Conservation (phyloP, 2,888 invertebrate genomes). For the Chloromyia formosa region DNA sequence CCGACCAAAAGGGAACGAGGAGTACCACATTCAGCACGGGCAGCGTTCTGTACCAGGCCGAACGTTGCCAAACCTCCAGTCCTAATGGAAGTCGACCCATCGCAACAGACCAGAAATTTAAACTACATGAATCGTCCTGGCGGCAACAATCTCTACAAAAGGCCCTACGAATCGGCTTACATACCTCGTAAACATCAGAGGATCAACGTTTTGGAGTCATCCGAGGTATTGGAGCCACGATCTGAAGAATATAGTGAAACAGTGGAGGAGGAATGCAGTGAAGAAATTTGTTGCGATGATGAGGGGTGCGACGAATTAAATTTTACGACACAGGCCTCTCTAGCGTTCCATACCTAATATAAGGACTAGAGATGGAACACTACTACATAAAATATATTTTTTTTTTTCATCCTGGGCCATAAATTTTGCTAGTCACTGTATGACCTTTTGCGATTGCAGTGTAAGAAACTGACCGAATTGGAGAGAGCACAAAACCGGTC, state of each 20-base stretch:
- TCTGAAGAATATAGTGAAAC: background rate
- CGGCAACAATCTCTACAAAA: background rate
- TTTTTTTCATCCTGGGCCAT: too few relatives aligned
- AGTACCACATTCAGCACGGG: conserved; percentile 34
- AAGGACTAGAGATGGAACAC: too few relatives aligned
- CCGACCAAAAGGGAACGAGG: too few relatives aligned
- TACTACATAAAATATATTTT: too few relatives aligned
- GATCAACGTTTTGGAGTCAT: too few relatives aligned
- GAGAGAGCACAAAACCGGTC: too few relatives aligned
- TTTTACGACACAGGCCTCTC: conserved; percentile 32
- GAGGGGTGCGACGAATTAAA: conserved; percentile 10
- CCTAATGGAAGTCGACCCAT: background rate
- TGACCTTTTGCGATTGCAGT: too few relatives aligned
- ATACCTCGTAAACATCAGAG: background rate
- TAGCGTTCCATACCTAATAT: conserved; percentile 34
- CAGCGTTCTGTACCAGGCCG: background rate
- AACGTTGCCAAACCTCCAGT: conserved; percentile 1
- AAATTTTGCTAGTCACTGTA: too few relatives aligned
- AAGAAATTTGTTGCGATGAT: conserved; percentile 4
- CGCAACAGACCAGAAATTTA: too few relatives aligned
- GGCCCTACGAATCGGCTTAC: background rate
- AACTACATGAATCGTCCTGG: background rate
- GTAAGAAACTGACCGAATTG: too few relatives aligned
- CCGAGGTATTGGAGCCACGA: background rate
- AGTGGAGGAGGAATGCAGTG: background rate